Evolutionary conservation across 2,113 vertebrate species (phyloP).

Genomic region (Gallinago media): DNA sequence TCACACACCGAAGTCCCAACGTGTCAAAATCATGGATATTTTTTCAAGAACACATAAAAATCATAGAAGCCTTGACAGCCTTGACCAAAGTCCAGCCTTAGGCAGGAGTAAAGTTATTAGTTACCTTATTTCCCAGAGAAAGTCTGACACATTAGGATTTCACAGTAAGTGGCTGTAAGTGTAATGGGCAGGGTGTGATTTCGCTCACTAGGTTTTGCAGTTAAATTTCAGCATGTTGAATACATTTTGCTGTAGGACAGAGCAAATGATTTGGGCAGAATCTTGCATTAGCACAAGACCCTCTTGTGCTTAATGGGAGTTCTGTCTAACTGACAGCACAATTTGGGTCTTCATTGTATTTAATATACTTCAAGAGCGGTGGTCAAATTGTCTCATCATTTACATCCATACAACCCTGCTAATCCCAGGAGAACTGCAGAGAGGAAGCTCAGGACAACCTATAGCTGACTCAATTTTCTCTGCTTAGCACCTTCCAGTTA

Average conservation of each 20-base stretch:
- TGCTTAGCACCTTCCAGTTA: neutral
- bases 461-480: neutral
- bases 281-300: slow-evolving; percentile 29
- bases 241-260: slow-evolving; percentile 65
- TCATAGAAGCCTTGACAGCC: slow-evolving; percentile 62
- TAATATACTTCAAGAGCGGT: neutral
- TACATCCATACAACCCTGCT: slow-evolving; percentile 11
- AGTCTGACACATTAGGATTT: slow-evolving; percentile 71
- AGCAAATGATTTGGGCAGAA: slow-evolving; percentile 30
- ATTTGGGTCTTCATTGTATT: slow-evolving; percentile 8
- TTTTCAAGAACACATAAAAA: slow-evolving; percentile 27
- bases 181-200: slow-evolving; percentile 66
- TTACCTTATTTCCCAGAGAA: slow-evolving; percentile 55
- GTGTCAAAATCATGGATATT: slow-evolving; percentile 46
- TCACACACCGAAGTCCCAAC: neutral
- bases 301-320: slow-evolving; percentile 22
- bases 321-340: slow-evolving; percentile 39
- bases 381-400: slow-evolving; percentile 56
- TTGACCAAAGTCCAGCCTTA: slow-evolving; percentile 73
- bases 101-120: slow-evolving; percentile 71
- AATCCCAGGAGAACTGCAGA: neutral
- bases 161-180: slow-evolving; percentile 54
- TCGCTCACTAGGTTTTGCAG: slow-evolving; percentile 35
- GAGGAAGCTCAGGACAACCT: neutral
- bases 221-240: slow-evolving; percentile 48